A percentile compares a stretch with the other conserved stretches of the same genome.
phyloP scores from a whole-genome alignment of 2,888 invertebrate species.

The Eupithecia pulchellata region DNA sequence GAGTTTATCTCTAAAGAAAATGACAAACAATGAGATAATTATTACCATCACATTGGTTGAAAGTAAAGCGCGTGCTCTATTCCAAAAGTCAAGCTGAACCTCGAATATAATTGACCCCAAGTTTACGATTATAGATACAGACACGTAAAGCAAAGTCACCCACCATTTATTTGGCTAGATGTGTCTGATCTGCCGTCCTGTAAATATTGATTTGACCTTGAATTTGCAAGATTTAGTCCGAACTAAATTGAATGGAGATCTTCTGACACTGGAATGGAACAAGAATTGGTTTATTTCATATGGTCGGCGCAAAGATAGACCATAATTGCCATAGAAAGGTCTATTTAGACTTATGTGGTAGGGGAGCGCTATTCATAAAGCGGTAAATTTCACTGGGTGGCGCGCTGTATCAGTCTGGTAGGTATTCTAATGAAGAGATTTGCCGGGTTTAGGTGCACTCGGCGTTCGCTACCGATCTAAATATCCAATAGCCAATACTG shows the following conservation, averaged over 20 bases:
- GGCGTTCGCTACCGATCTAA: neutral
- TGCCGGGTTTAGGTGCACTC: neutral
- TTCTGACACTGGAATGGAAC: neutral
- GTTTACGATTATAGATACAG: slow-evolving; percentile 4
- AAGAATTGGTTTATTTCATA: neutral
- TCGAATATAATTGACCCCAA: slow-evolving; percentile 8
- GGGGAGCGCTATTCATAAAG: neutral
- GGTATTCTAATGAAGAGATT: neutral
- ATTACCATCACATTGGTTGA: neutral
- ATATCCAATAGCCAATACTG: neutral
- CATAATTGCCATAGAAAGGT: too few relatives aligned
- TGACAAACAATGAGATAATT: neutral
- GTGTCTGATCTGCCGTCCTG: slow-evolving; percentile 12
- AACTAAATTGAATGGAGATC: neutral
- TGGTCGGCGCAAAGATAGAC: neutral
- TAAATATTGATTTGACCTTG: slow-evolving; percentile 31
- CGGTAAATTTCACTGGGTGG: neutral
- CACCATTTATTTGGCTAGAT: slow-evolving; percentile 24
- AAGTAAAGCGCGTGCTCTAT: neutral
- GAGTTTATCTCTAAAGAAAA: neutral
- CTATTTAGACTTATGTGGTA: neutral
- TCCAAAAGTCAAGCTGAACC: neutral
- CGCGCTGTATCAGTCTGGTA: neutral
- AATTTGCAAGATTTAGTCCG: neutral
- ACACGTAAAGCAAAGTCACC: neutral